Conservation (phyloP, 2,888 invertebrate genomes). For the Lathronympha strigana region DNA sequence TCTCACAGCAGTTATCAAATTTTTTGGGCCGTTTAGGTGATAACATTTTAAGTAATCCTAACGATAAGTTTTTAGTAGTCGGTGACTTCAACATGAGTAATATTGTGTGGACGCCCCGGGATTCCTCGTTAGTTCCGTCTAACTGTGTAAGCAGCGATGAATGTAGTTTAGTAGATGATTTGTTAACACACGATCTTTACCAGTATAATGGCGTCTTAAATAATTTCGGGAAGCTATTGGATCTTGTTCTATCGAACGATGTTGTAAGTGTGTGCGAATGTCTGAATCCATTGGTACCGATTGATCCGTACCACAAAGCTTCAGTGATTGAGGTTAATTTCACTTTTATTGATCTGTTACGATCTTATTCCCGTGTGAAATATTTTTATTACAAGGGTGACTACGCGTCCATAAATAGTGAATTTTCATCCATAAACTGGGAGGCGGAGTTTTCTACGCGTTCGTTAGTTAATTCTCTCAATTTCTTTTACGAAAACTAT, state of each 20-base stretch:
- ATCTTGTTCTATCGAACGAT: conserved; percentile 37
- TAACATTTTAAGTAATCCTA: too few species aligned
- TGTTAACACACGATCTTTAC: neutral
- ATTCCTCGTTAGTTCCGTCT: neutral
- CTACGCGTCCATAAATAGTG: conserved; percentile 21
- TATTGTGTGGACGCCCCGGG: too few species aligned
- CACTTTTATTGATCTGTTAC: neutral
- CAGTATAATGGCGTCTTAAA: conserved; percentile 25
- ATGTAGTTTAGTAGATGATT: neutral
- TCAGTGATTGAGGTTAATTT: conserved; percentile 11
- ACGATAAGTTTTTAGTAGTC: too few species aligned
- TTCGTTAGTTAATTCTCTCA: neutral
- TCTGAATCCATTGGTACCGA: conserved; percentile 16
- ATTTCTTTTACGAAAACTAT: neutral
- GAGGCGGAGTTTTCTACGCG: too few species aligned
- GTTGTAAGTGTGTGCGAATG: conserved; percentile 12
- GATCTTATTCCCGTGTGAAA: conserved; percentile 4
- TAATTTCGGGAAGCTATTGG: conserved; percentile 17
- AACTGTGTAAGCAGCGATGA: neutral
- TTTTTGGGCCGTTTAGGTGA: too few species aligned
- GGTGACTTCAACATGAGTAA: too few species aligned
- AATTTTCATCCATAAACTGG: conserved; percentile 28
- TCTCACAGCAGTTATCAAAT: too few species aligned
- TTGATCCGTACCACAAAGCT: conserved; percentile 38
- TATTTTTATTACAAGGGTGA: conserved; percentile 35